Conservation (phyloP, 2,797 vertebrate genomes). For the Xenopus petersii region DNA sequence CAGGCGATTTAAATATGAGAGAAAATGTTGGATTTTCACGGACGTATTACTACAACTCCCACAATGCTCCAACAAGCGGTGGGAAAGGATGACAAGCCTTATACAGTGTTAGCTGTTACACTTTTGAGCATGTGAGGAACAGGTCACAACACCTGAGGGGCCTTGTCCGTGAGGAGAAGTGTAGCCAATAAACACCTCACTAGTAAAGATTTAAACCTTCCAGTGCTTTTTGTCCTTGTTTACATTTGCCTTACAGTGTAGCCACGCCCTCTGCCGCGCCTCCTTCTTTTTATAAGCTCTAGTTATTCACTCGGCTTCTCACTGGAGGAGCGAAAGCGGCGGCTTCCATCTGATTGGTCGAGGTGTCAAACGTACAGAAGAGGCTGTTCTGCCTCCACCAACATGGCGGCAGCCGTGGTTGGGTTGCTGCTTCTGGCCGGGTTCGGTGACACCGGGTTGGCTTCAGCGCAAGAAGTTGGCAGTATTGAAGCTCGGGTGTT, state of each 20-base stretch:
- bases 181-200: too few species aligned
- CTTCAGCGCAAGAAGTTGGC: constrained; percentile 29
- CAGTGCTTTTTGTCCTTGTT: constrained; percentile 51
- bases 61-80: too few species aligned
- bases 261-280: constrained; percentile 22
- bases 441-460: constrained; percentile 33
- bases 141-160: too few species aligned
- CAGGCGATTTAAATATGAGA: too few species aligned
- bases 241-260: constrained; percentile 37
- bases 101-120: accelerated
- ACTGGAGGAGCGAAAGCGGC: not conserved
- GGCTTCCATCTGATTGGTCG: not conserved
- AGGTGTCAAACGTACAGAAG: not conserved
- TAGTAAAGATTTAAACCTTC: not conserved
- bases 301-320: not conserved
- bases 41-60: too few species aligned
- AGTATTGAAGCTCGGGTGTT: constrained; percentile 58
- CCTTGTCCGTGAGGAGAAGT: too few species aligned
- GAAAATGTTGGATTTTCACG: too few species aligned
- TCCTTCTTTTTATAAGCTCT: constrained; percentile 29
- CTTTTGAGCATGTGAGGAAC: too few species aligned
- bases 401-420: constrained; percentile 37
- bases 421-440: constrained; percentile 12
- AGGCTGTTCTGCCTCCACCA: constrained; percentile 30
- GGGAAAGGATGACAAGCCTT: too few species aligned